These are phyloP conservation scores for Ceratina japonica DNA, from an alignment of 1,140 invertebrate species.

Conservation along the genomic window DNA sequence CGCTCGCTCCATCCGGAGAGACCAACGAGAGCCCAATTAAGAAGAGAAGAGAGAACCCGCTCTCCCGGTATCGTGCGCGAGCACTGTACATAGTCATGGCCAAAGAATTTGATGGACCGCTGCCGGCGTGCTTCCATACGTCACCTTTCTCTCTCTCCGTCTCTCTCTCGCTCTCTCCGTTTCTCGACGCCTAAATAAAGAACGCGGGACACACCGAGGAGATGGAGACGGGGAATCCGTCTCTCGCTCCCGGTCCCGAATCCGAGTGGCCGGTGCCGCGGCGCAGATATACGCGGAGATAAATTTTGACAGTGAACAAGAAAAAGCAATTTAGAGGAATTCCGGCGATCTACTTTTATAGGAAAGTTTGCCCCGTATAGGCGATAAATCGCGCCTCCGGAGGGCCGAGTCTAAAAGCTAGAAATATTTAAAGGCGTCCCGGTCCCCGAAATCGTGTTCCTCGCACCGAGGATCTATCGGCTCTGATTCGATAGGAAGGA, in stretches of 20 bases:
- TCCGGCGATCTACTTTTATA: constrained; percentile 49
- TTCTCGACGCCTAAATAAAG: constrained; percentile 36
- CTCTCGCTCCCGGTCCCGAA: background rate
- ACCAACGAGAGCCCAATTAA: constrained; percentile 23
- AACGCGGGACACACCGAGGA: background rate
- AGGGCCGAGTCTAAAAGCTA: constrained; percentile 29
- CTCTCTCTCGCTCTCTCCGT: background rate
- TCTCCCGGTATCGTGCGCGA: constrained; percentile 4
- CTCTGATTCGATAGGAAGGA: too few relatives aligned
- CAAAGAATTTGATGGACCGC: constrained; percentile 48
- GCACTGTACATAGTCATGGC: background rate
- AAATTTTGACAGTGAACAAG: constrained; percentile 58
- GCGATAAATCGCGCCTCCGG: constrained; percentile 27
- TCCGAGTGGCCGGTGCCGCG: background rate
- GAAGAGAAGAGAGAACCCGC: constrained; percentile 2
- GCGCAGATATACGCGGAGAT: constrained; percentile 52
- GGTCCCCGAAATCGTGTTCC: constrained; percentile 14
- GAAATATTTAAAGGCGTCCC: constrained; percentile 41
- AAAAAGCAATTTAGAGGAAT: constrained; percentile 60
- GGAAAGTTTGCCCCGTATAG: constrained; percentile 37
- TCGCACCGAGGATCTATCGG: background rate
- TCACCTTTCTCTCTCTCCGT: too few relatives aligned
- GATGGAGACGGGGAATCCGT: too few relatives aligned
- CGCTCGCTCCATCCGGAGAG: background rate
- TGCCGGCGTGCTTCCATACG: constrained; percentile 13